Conservation (phyloP, 1,140 invertebrate genomes). For the Orius insidiosus region DNA sequence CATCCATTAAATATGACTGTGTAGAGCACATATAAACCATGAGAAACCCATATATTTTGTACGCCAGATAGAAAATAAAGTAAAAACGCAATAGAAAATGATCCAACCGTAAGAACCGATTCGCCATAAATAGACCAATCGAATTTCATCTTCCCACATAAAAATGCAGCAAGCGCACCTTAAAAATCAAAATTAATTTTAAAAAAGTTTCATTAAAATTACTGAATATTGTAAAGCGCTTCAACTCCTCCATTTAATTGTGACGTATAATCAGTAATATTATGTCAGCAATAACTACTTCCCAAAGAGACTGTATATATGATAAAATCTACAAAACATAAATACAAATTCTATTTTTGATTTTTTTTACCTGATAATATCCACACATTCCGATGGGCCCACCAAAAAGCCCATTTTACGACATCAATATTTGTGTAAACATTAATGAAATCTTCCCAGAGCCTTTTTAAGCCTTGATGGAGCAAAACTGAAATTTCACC, state of each 20-base stretch:
- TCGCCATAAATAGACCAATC: constrained; percentile 41
- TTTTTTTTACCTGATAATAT: constrained; percentile 59
- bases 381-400: too few relatives aligned
- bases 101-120: constrained; percentile 32
- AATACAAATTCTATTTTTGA: neutral
- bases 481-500: neutral
- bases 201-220: too few relatives aligned
- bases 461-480: constrained; percentile 25
- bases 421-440: constrained; percentile 55
- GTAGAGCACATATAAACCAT: constrained; percentile 55
- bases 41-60: constrained; percentile 47
- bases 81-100: constrained; percentile 41
- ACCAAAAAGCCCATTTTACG: too few relatives aligned
- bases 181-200: too few relatives aligned
- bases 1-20: constrained; percentile 68
- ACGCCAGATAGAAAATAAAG: constrained; percentile 42
- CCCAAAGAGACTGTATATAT: constrained; percentile 35
- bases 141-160: constrained; percentile 31
- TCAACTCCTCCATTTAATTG: constrained; percentile 34
- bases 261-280: constrained; percentile 18
- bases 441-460: constrained; percentile 51
- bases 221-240: constrained; percentile 28
- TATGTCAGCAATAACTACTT: constrained; percentile 21
- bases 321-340: constrained; percentile 29
- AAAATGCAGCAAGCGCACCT: constrained; percentile 31